Conservation (phyloP, 2,797 vertebrate genomes). For the Phalanger gymnotis region DNA sequence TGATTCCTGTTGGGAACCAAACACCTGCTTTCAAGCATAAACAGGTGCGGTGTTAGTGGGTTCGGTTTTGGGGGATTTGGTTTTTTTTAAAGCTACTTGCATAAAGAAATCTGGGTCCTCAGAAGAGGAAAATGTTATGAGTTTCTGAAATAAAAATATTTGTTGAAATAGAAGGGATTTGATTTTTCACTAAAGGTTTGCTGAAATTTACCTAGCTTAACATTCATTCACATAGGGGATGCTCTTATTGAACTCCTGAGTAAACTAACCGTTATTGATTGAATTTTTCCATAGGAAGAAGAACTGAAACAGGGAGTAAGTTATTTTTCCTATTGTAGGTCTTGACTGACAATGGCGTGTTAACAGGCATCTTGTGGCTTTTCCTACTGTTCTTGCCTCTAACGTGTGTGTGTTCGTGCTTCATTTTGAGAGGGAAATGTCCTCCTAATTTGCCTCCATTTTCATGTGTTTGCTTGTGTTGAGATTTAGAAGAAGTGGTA, state of each 20-base stretch:
- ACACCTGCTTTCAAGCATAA: background rate
- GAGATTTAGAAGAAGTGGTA: constrained; percentile 62
- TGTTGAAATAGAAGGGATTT: constrained; percentile 6
- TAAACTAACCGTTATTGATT: constrained; percentile 82
- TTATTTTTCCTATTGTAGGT: constrained; percentile 81
- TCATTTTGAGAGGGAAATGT: constrained; percentile 77
- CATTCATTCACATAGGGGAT: constrained; percentile 64
- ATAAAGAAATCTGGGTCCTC: background rate
- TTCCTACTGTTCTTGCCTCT: constrained; percentile 82
- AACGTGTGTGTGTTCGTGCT: constrained; percentile 80
- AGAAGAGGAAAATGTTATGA: constrained; percentile 39
- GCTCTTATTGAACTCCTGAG: constrained; percentile 65
- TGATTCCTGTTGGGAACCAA: background rate
- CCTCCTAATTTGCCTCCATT: constrained; percentile 79
- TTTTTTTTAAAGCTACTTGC: background rate
- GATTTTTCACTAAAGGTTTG: background rate
- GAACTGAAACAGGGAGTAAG: constrained; percentile 93
- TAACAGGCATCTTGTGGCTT: constrained; percentile 77
- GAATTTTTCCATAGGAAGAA: constrained; percentile 92
- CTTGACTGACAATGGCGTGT: constrained; percentile 84
- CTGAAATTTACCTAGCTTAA: constrained; percentile 31
- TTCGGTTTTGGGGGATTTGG: background rate
- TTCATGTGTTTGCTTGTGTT: constrained; percentile 74
- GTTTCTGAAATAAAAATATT: constrained; percentile 34
- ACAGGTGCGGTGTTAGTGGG: background rate